Evolutionary conservation across 2,888 invertebrate species (phyloP), one percentile per base, ranked within the genome.

Genomic region (Megastigmus dorsalis): DNA sequence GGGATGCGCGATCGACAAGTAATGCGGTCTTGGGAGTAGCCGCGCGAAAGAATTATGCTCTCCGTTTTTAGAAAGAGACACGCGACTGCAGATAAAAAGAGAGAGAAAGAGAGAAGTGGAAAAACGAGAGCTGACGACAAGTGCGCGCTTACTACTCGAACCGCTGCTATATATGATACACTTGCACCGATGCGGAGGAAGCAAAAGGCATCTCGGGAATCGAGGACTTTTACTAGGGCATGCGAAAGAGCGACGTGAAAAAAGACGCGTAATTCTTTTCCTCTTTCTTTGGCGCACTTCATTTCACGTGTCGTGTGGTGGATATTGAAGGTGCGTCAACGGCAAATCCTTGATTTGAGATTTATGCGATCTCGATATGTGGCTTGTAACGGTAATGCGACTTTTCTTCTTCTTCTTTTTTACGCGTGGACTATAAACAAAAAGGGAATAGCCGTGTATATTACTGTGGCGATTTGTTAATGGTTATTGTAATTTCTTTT

Each of bases 31-130:
- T 18, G 52, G 3, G 30, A 54, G 57, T 26, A 57, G 26, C 30
- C 55, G 28, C 55, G 15, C 10, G 55, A 50, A 52, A 65, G 71
- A 65, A 72, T 65, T 72, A 72, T 72, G 57, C 36, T 38, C 38
- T 57, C 48, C 63, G 59, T 41, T 72, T 72, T 65, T 72, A 65
- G 71, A 57, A 7, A 54, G 20, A 2, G 15, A 36, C 3, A 20
- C 1, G 13, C 28, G 5, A 30, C 10, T n/a, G n/a, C n/a, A n/a
- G n/a, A n/a, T n/a, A 65, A 50, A 65, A 38, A 65, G 6, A 45
- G 18, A 18, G 13, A 59, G 36, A 23, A n/a, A n/a, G n/a, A n/a
- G 13, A 20, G 28, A 2, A 15, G 63, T 18, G 62, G 57, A 65
- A 63, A 38, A 57, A n/a, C n/a, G n/a, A n/a, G n/a, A n/a, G n/a